Evolutionary conservation across 2,797 vertebrate species (phyloP).

Genomic region (Pseudocheirus occidentalis): DNA sequence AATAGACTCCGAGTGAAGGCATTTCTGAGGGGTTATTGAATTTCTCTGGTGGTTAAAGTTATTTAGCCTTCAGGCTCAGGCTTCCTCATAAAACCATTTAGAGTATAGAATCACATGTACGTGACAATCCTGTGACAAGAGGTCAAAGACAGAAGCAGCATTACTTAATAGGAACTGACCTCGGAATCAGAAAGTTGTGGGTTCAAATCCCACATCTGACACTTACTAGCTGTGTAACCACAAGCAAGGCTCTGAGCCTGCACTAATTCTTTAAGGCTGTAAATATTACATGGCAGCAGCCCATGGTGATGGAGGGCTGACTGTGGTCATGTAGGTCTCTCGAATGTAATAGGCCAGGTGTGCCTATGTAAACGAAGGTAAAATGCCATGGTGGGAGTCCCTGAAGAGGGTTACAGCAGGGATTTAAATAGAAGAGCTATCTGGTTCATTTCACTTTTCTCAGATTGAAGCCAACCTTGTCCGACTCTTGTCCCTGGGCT

Average conservation of each 20-base stretch:
- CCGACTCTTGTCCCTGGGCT: background rate
- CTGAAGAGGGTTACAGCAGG: background rate
- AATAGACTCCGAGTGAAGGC: conserved; percentile 11
- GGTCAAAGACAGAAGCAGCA: background rate
- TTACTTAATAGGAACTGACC: background rate
- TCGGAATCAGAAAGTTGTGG: background rate
- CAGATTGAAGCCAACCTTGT: background rate
- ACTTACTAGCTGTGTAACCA: conserved; percentile 10
- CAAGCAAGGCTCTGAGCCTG: background rate
- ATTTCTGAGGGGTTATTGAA: conserved; percentile 20
- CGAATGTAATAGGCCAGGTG: background rate
- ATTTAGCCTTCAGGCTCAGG: background rate
- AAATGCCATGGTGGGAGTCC: background rate
- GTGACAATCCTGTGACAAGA: background rate
- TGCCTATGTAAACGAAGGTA: no score
- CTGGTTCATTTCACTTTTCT: background rate
- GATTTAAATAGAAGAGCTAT: background rate
- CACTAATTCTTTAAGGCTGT: background rate
- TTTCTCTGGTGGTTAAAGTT: conserved; percentile 8
- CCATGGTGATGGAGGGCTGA: background rate
- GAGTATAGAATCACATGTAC: background rate
- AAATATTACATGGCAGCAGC: background rate
- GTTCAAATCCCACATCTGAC: background rate
- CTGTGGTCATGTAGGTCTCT: background rate
- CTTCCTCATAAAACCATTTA: background rate